Percentiles rank a stretch among this genome's conserved stretches.
phyloP scores from a whole-genome alignment of 1,140 invertebrate genomes.

The Cydia strobilella region DNA sequence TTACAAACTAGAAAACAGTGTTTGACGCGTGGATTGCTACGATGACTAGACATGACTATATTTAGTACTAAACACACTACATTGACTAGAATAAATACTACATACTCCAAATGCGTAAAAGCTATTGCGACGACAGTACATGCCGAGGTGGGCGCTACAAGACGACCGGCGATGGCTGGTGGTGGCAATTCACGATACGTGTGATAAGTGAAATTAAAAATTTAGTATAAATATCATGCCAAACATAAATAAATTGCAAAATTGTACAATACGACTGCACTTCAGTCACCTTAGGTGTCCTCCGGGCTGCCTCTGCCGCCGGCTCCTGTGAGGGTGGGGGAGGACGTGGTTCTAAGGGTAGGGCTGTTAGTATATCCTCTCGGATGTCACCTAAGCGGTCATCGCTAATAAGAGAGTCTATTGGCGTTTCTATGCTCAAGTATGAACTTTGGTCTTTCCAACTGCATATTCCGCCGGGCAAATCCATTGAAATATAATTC shows the following conservation, averaged over 20 bases:
- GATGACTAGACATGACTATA: constrained; percentile 76
- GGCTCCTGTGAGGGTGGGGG: constrained; percentile 68
- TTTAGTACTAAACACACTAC: constrained; percentile 53
- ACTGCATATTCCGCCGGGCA: constrained; percentile 88
- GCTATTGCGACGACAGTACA: constrained; percentile 48
- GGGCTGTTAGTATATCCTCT: constrained; percentile 77
- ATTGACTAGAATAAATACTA: constrained; percentile 46
- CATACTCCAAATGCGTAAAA: constrained; percentile 61
- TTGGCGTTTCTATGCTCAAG: constrained; percentile 80
- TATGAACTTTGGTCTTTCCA: constrained; percentile 93
- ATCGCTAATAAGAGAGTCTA: constrained; percentile 51
- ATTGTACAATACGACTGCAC: constrained; percentile 76
- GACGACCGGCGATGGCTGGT: constrained; percentile 68
- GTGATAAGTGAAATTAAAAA: constrained; percentile 73
- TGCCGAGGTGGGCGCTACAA: constrained; percentile 74
- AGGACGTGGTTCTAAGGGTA: constrained; percentile 55
- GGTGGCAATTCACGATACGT: constrained; percentile 60
- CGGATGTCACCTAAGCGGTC: constrained; percentile 52
- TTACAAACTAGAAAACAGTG: constrained; percentile 45
- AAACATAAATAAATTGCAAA: constrained; percentile 77
- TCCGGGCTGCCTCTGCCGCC: constrained; percentile 49
- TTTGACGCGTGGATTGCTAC: constrained; percentile 18
- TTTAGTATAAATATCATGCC: constrained; percentile 77
- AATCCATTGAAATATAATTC: constrained; percentile 85
- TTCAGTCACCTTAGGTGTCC: constrained; percentile 75